Base-by-base conservation (phyloP, 1,140 invertebrate genomes). In the Pteromalus puparum region DNA sequence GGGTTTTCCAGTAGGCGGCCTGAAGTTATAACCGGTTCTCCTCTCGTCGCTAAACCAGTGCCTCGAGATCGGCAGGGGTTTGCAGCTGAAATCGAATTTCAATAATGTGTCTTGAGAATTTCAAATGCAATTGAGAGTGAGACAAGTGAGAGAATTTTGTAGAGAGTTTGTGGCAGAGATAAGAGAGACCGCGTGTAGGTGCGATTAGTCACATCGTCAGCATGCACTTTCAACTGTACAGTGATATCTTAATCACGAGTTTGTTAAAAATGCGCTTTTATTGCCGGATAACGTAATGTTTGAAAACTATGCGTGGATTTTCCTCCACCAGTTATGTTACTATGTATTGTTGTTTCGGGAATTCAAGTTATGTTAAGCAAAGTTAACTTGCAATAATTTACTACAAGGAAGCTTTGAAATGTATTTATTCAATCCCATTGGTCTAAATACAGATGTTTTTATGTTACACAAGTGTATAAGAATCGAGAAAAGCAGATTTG, bases 11-110 rank as follows among this genome's bases (percentile, higher is more conserved):
- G 53, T 61, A 18, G 76, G 42, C 72, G 76, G 83, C 38, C 73
- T 84, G 76, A 85, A 86, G 74, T 87, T 86, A 73, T 88, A 89
- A 85, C 83, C 82, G 9, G 85, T 85, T 42, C 85, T 87, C 84
- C 70, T 87, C 68, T 77, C 83, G 24, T 88, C 87, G 48, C 48
- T 87, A 13, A 81, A 81, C 88, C 88, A 89, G 15, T 81, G 81
- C 67, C 84, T 86, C 65, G 87, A 75, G 13, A 86, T 48, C 53
- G 86, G 61, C 15, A 87, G 74, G 28, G 78, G 76, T 82, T 85
- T 88, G 82, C 88, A 89, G 65, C 88, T 89, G 84, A 53, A 88
- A 87, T 82, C 28, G 30, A 82, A 82, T 76, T 76, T 65, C 46
- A 48, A 61, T 68, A 85, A 79, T 80, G 24, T 73, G n/a, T 3